Percentiles rank a stretch among this genome's conserved stretches.
Conservation (phyloP, 2,888 invertebrate species). For the Thereva nobilitata region DNA sequence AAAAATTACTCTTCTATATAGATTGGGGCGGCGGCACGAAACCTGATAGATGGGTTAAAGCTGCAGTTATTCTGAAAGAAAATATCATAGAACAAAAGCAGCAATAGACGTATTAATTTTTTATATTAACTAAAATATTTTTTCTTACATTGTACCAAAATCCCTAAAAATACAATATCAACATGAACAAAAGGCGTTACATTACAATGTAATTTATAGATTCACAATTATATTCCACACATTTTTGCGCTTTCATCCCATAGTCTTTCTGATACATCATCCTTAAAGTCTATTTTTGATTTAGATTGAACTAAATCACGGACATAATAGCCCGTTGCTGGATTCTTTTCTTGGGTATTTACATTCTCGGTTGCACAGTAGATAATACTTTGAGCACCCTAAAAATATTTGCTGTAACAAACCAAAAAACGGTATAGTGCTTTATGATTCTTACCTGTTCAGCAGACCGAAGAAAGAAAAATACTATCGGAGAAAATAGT, state of each 20-base stretch:
- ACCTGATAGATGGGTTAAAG: no score
- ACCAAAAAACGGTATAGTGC: conserved; percentile 22
- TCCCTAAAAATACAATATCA: no score
- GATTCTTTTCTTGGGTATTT: conserved; percentile 48
- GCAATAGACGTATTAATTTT: no score
- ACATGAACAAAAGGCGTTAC: not conserved
- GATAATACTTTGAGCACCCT: conserved; percentile 81
- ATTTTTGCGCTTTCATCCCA: conserved; percentile 72
- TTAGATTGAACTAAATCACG: conserved; percentile 70
- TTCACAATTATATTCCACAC: conserved; percentile 42
- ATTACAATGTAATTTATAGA: conserved; percentile 16
- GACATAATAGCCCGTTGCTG: conserved; percentile 73
- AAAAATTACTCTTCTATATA: no score
- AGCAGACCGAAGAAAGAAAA: conserved; percentile 72
- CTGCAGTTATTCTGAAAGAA: no score
- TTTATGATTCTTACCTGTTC: conserved; percentile 63
- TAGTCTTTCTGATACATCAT: conserved; percentile 66
- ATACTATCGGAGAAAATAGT: conserved; percentile 70
- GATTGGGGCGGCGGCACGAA: no score
- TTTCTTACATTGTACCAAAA: no score
- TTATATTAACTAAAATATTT: no score
- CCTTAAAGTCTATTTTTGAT: conserved; percentile 66
- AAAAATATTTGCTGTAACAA: conserved; percentile 47
- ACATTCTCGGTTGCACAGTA: conserved; percentile 72
- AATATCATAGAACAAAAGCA: no score